Evolutionary conservation across 2,888 invertebrate genomes (phyloP), one percentile per base, ranked within the genome.

Genomic region (Charanyca ferruginea): DNA sequence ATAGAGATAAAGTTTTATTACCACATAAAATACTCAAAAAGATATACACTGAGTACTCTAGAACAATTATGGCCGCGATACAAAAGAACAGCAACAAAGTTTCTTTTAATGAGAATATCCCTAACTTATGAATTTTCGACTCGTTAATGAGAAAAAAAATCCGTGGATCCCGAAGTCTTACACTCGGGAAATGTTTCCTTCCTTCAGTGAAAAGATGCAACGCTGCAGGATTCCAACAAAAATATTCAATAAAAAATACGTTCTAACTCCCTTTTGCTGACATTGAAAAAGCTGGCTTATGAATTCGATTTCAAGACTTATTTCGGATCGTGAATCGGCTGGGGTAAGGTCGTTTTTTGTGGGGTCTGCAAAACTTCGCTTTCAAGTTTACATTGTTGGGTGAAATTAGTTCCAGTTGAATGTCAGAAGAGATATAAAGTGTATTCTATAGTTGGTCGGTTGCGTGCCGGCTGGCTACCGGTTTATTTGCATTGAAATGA

Each of bases 331-430:
- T 11, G 11, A 28, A 6, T 2, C 11, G 6, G 38, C 47, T 35
- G n/a, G 35, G 25, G 75, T 82, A 73, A 52, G 60, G 65, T 53
- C 41, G 38, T 82, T 85, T 81, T 74, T 65, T 53, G 51, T 63
- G 5, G 22, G 6, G 4, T 45, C 49, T 61, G 44, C 64, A 76
- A 88, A 87, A 87, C 85, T 89, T 89, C 80, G 69, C 84, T 87
- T 83, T 85, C 84, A 87, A 88, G 86, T 90, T 90, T 86, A 89
- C 90, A 90, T 90, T 89, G 89, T 89, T 88, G 85, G 83, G 83
- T 87, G 86, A 89, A 90, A 93, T 92, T 92, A 89, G 89, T 91
- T 91, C 86, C 85, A 89, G 89, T 81, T 89, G 89, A 89, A 91
- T 89, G 87, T 90, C 90, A 89, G 88, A 85, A 83, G 81, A 83